Conservation (phyloP, 2,888 invertebrate species). For the Phasia obesa region DNA sequence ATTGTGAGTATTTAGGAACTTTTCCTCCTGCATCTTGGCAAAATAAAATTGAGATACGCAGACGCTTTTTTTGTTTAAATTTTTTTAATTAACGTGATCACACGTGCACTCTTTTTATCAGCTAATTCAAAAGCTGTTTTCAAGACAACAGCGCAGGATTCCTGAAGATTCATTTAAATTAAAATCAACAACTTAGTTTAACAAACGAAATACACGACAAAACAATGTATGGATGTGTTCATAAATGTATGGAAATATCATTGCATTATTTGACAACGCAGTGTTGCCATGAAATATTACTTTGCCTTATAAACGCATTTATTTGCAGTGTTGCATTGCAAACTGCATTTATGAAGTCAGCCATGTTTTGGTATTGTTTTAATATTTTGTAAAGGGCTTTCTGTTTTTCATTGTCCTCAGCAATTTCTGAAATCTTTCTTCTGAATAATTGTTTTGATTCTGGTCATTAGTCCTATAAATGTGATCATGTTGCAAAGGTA, state of each 20-base stretch:
- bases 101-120: too few relatives aligned
- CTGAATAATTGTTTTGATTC: conserved; percentile 1
- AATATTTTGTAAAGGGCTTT: neutral
- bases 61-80: too few relatives aligned
- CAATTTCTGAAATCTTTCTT: conserved; percentile 19
- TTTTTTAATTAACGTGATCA: too few relatives aligned
- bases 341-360: conserved; percentile 1
- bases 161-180: too few relatives aligned
- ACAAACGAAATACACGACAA: too few relatives aligned
- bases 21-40: too few relatives aligned
- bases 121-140: too few relatives aligned
- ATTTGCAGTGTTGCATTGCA: neutral
- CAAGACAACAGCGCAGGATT: too few relatives aligned
- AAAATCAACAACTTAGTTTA: too few relatives aligned
- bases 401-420: conserved; percentile 10
- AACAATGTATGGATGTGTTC: too few relatives aligned
- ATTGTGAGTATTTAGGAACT: too few relatives aligned
- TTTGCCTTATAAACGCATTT: neutral
- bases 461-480: neutral
- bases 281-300: conserved; percentile 9
- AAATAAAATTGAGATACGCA: too few relatives aligned
- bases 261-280: neutral
- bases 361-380: neutral
- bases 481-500: neutral
- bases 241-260: conserved; percentile 7